Evolutionary conservation across 2,113 vertebrate species (phyloP), one percentile per base, ranked within the genome.

Genomic region (Kobus ellipsiprymnus): DNA sequence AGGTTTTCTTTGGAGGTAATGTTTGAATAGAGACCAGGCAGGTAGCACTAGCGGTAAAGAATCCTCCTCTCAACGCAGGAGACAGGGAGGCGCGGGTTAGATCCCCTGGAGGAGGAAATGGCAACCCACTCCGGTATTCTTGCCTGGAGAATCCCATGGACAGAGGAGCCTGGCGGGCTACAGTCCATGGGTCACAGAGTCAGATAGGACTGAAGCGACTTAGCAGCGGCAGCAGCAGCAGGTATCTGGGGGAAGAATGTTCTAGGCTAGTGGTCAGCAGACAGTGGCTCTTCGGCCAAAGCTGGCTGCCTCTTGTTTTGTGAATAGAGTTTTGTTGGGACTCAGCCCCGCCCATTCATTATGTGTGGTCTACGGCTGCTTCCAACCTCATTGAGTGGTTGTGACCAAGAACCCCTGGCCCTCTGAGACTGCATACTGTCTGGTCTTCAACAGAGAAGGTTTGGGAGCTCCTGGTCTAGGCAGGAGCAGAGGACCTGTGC

Each of bases 341-440:
- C 36, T 17, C 25, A 6, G 81, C 46, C 3, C 40, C 16, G 1
- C 13, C 84, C 17, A 2, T 13, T 12, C 13, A 0, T 19, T 33
- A 1, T 6, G 23, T 13, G 2, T 50, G 3, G 2, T 30, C 40
- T 14, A 5, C 3, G 25, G 78, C 59, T 29, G 11, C 29, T 23
- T 40, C 82, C 3, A 0, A 64, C 59, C 3, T 9, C 52, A 23
- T 12, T 16, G 30, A 30, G 17, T 6, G 5, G 15, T 33, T 29
- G n/a, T 33, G n/a, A 29, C 71, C 1, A 21, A 29, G 57, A 5
- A 16, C 1, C 3, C 33, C 6, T 6, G 48, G 16, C 27, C 9
- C 0, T 14, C 11, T 4, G 7, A 90, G 54, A n/a, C 60, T 36
- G 4, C n/a, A 3, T 0, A 2, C 17, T 8, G 0, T 60, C 52